Evolutionary conservation across 2,888 invertebrate species (phyloP), one percentile per base, ranked within the genome.

Genomic region (Eristalis arbustorum): DNA sequence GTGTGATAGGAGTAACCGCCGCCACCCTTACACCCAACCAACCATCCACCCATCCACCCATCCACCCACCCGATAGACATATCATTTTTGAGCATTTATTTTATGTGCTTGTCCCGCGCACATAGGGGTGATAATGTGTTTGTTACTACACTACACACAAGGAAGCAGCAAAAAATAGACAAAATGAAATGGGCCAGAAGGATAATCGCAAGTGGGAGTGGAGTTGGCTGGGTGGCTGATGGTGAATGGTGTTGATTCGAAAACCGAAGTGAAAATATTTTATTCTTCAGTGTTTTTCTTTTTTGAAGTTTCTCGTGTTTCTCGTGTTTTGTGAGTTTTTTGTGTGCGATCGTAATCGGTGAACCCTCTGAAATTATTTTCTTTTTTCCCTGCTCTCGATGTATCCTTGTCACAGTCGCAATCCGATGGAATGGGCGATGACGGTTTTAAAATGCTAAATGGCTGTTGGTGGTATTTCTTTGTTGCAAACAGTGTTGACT

Each of bases 361-460:
- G 68, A 77, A 84, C 81, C 84, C 81, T 81, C 77, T 81, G 69
- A 75, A 75, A 81, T 64, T 64, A 40, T 74, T 59, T 76, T 56
- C 25, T 66, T 25, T 74, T 63, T 68, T 59, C 42, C 1, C 49
- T 71, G n/a, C 42, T 3, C 14, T 3, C 11, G 56, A 72, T 78
- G 71, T 40, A 69, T 85, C 81, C 74, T 76, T 81, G 64, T 14
- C 28, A 18, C 57, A 56, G 63, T 34, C 37, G 67, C 66, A 40
- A 23, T 59, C 42, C 61, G 61, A 59, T 34, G 68, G n/a, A 56
- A 34, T 56, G 14, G 56, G 42, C 34, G 67, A 49, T 68, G 85
- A 75, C 75, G 87, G 87, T 87, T 87, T 87, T 87, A 87, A 87
- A 87, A 87, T 87, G 87, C 71, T 87, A 87, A 87, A 87, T 83